Base-by-base conservation (phyloP, 2,888 invertebrate species). In the Abrostola tripartita region DNA sequence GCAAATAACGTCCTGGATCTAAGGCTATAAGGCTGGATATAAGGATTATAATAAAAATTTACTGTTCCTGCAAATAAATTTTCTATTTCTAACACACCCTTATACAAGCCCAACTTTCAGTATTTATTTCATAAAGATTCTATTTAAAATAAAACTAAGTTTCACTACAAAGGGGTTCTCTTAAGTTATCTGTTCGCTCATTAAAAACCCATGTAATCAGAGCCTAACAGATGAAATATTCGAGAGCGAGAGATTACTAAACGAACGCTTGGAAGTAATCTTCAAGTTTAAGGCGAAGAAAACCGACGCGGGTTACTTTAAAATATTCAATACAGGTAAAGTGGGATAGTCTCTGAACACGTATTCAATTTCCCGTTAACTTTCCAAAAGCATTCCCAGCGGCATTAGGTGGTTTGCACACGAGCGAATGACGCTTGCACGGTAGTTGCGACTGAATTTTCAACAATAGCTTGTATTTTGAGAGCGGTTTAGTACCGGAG, bases 301-400 rank as follows among this genome's bases (percentile, higher is more conserved):
- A 58, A 47, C 36, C 9, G 35, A 41, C 37, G 12, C 44, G 52
- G 47, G 65, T 44, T 40, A n/a, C 37, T 58, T 78, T 78, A 52
- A 78, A 76, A 76, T 78, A 76, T 78, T 76, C 72, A 76, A 76
- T 78, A 68, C 65, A 42, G 42, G 65, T 59, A 63, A 68, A 76
- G 47, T 65, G 42, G 61, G 78, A 66, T 63, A 59, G 76, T 55
- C 76, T 75, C 44, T 59, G 52, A 68, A 76, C 65, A 76, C 72
- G 76, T 78, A 47, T 68, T 63, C 76, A 65, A 76, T 76, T 76
- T 78, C 65, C 76, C 55, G 62, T 75, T 59, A 52, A 63, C 55
- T 62, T n/a, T 75, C 52, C 38, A 58, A 49, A 52, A 61, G 44
- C 51, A 62, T 58, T 62, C 42, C 36, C 40, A n/a, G 59, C 7